Percentiles rank a stretch among this genome's conserved stretches.
These are phyloP conservation scores for Meandrina meandrites DNA, from an alignment of 92 coral and sea anemone species.

Conservation along the genomic window DNA sequence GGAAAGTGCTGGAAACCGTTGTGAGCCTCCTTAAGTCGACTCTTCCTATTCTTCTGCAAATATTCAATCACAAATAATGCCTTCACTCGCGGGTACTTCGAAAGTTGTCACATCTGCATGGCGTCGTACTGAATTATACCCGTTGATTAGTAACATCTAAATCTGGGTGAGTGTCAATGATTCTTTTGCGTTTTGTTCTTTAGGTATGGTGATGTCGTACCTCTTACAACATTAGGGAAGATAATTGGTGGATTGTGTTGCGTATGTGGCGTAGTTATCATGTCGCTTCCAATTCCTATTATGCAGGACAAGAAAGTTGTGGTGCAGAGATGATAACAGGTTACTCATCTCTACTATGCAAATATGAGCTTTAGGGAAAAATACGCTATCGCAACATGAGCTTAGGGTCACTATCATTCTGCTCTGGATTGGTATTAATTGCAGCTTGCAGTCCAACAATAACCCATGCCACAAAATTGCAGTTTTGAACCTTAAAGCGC, in stretches of 20 bases:
- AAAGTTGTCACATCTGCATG: not conserved
- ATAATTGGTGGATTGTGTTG: slow-evolving; percentile 85
- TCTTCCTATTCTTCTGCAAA: not conserved
- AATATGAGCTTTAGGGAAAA: not conserved
- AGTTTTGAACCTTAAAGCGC: not conserved
- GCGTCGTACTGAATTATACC: not conserved
- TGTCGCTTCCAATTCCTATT: slow-evolving; percentile 89
- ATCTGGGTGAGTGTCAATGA: not conserved
- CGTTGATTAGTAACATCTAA: not conserved
- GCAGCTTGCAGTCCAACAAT: not conserved
- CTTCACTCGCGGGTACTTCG: not conserved
- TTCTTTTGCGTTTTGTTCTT: not conserved
- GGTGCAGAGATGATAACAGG: slow-evolving; percentile 21
- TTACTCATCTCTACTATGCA: not conserved
- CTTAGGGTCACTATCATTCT: not conserved
- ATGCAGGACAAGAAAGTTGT: slow-evolving; percentile 84
- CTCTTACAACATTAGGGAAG: slow-evolving; percentile 80
- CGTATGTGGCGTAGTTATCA: slow-evolving; percentile 84
- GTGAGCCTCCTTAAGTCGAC: no score
- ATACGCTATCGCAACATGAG: not conserved
- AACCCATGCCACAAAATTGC: not conserved
- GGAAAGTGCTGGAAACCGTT: no score
- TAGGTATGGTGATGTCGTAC: slow-evolving; percentile 94
- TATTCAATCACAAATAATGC: not conserved
- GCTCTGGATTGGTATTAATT: not conserved